Conservation (phyloP, 1,140 invertebrate genomes). For the Drosophila murphyi region DNA sequence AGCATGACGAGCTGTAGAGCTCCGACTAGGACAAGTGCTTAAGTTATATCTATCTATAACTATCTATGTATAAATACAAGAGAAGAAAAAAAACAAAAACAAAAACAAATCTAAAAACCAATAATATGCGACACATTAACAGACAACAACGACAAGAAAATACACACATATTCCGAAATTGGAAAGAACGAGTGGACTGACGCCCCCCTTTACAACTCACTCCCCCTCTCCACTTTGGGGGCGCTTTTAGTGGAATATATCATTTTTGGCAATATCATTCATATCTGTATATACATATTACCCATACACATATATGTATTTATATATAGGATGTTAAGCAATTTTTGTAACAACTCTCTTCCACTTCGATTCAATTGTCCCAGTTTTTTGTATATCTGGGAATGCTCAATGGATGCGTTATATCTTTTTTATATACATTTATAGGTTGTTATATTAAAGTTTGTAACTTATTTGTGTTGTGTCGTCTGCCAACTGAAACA, state of each 20-base stretch:
- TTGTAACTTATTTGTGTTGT: conserved; percentile 63
- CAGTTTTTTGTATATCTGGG: neutral
- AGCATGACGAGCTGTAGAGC: conserved; percentile 97
- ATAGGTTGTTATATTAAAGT: conserved; percentile 79
- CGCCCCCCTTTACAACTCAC: conserved; percentile 4
- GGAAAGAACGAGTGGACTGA: conserved; percentile 53
- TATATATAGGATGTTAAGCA: conserved; percentile 32
- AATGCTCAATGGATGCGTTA: conserved; percentile 38
- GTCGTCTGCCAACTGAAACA: conserved; percentile 40
- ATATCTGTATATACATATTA: conserved; percentile 52
- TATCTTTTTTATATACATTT: conserved; percentile 81
- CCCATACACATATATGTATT: conserved; percentile 20
- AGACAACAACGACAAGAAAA: conserved; percentile 19
- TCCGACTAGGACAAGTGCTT: conserved; percentile 64
- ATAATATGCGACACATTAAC: conserved; percentile 24
- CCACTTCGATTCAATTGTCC: conserved; percentile 20
- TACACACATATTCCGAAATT: conserved; percentile 41
- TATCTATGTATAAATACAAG: conserved; percentile 49
- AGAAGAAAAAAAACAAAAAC: conserved; percentile 33
- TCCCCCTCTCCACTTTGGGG: neutral
- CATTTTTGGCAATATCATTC: conserved; percentile 42
- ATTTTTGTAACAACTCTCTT: conserved; percentile 14
- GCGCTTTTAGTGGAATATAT: conserved; percentile 12
- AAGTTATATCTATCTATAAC: conserved; percentile 66
- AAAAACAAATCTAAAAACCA: neutral